Base-by-base conservation (phyloP, 1,140 invertebrate genomes). In the Meloidogyne chitwoodi region DNA sequence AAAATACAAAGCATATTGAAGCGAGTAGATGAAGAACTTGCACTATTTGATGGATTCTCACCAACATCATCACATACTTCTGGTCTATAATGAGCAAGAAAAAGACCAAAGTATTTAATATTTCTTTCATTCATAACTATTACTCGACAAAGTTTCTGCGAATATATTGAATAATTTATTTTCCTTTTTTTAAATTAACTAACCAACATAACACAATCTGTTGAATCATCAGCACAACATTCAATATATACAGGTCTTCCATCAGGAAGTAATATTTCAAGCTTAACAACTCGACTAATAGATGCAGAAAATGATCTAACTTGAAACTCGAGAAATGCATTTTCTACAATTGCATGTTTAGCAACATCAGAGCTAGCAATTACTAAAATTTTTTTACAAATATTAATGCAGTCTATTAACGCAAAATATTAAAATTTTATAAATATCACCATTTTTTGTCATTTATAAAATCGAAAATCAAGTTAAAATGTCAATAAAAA, bases 281-380 rank as follows among this genome's bases (percentile, higher is more conserved):
- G 34, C 62, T 81, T 82, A n/a, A 80, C 27, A 19, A 74, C n/a
- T 67, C 74, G 29, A 31, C 65, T 75, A 11, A 66, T 34, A 5
- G 65, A 31, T 12, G 61, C 16, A 27, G 76, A 77, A 34, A 79
- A 77, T 31, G 76, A 77, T 19, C 67, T 77, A 26, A 81, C 78
- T 81, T 81, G 80, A 77, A 84, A 81, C 22, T 83, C 80, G 3
- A 81, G 74, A 44, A 81, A 81, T 22, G 68, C 71, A 14, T 75
- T 56, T 73, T 81, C 80, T 14, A 81, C 24, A 29, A 81, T 66
- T 16, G 74, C 31, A 69, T 81, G 80, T 48, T 38, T 83, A 12
- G 80, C 22, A 19, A 81, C 41, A 48, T 81, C 80, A 5, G 71
- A 68, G 61, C 80, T 81, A 64, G 44, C 31, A 34, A 82, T 68